Conservation (phyloP, 1,140 invertebrate genomes). For the Chymomyza costata region DNA sequence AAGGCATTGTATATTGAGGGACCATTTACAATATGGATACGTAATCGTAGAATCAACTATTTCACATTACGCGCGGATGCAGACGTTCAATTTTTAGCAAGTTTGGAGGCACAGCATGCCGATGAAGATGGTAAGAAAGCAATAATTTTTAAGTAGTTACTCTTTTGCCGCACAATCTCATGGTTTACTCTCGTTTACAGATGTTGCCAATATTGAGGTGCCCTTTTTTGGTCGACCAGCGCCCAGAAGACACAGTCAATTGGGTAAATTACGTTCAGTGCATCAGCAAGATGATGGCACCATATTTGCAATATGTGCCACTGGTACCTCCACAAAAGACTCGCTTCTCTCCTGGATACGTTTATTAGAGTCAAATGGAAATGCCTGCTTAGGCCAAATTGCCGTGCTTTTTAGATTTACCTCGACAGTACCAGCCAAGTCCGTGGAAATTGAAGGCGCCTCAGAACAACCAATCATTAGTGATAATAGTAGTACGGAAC, state of each 20-base stretch:
- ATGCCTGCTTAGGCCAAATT: slow-evolving; percentile 83
- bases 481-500: slow-evolving; percentile 21
- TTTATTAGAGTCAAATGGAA: slow-evolving; percentile 85
- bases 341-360: slow-evolving; percentile 95
- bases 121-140: slow-evolving; percentile 78
- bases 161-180: slow-evolving; percentile 1
- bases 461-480: slow-evolving; percentile 10
- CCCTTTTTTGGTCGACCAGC: slow-evolving; percentile 77
- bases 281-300: slow-evolving; percentile 97
- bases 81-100: slow-evolving; percentile 53
- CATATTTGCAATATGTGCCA: slow-evolving; percentile 90
- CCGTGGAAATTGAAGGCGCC: slow-evolving; percentile 49
- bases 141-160: no score
- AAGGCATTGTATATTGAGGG: slow-evolving; percentile 91
- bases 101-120: slow-evolving; percentile 50
- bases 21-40: slow-evolving; percentile 88
- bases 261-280: slow-evolving; percentile 79
- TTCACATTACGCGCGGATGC: slow-evolving; percentile 88
- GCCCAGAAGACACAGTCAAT: slow-evolving; percentile 63
- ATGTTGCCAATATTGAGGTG: slow-evolving; percentile 81
- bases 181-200: slow-evolving; percentile 75
- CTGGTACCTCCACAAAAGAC: slow-evolving; percentile 91
- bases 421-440: slow-evolving; percentile 61
- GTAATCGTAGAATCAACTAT: slow-evolving; percentile 86
- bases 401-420: slow-evolving; percentile 87